Evolutionary conservation across 2,888 invertebrate genomes (phyloP), one percentile per base, ranked within the genome.

Genomic region (Drosophila quasianomalipes): DNA sequence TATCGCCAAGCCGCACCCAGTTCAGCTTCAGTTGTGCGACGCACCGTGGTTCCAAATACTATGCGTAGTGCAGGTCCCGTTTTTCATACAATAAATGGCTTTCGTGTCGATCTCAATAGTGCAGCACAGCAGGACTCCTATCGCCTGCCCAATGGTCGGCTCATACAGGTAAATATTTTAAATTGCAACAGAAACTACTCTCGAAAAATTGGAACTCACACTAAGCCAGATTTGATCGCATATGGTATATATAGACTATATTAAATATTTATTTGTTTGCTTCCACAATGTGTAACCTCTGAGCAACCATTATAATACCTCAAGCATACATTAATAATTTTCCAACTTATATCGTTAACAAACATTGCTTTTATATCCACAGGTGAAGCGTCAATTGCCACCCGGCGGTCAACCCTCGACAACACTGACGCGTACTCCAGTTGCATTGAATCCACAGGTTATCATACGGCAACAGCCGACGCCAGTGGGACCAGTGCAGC

Each of bases 41-140:
- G 93, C 51, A 92, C 93, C 0, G 77, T 92, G 1, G 85, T 93
- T 14, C 85, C 92, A 28, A 83, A 81, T 6, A 68, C 82, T 10
- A 78, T 86, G 0, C 84, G 88, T 0, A 83, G 57, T 65, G 76
- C 81, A 7, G 86, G 91, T 2, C 93, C 93, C 0, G 93, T 93
- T 19, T 93, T 93, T 66, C 93, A 93, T 63, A 94, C 93, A 1
- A 93, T 94, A 26, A 93, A 93, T 57, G 94, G 94, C 0, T 94
- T 89, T 81, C 92, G 93, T 22, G 93, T 94, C 65, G 94, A 94
- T 80, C 89, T 94, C n/a, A 94, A 94, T 79, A 92, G 93, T 9
- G 94, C 94, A 0, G 92, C 94, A 0, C 93, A 93, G 57, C 93
- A 93, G 62, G 93, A 93, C 54, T 93, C 93, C 4, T 93, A 92